Conservation (phyloP, 2,888 invertebrate genomes). For the Chymomyza amoena region DNA sequence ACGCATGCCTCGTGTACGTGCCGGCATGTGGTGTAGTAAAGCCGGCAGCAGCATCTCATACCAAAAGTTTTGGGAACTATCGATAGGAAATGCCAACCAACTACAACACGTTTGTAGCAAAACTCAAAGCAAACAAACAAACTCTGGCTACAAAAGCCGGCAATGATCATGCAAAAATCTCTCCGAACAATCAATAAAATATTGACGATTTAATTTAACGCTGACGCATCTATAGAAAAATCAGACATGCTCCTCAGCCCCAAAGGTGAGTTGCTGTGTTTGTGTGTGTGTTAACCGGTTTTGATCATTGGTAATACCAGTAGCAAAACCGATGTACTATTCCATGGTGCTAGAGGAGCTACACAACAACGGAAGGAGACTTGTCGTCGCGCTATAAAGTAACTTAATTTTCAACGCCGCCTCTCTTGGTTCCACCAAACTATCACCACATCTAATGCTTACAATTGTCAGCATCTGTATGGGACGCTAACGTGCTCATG, state of each 20-base stretch:
- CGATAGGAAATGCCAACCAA: slow-evolving; percentile 56
- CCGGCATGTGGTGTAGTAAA: slow-evolving; percentile 50
- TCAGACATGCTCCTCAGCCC: background rate
- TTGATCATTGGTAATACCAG: slow-evolving; percentile 55
- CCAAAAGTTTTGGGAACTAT: background rate
- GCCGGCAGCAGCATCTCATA: background rate
- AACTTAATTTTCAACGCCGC: slow-evolving; percentile 59
- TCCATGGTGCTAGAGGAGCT: background rate
- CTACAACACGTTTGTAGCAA: slow-evolving; percentile 15
- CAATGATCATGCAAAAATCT: slow-evolving; percentile 68
- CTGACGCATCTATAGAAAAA: slow-evolving; percentile 59
- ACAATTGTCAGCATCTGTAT: slow-evolving; percentile 9
- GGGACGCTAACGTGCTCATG: slow-evolving; percentile 57
- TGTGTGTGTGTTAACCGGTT: slow-evolving; percentile 29
- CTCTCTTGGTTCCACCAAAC: background rate
- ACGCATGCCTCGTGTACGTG: slow-evolving; percentile 44
- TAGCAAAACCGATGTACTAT: slow-evolving; percentile 40
- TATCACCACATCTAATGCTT: slow-evolving; percentile 26
- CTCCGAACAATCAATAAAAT: slow-evolving; percentile 64
- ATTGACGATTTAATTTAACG: slow-evolving; percentile 69
- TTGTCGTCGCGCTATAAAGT: slow-evolving; percentile 53
- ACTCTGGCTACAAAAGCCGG: slow-evolving; percentile 60
- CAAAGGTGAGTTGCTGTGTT: background rate
- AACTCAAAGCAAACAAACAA: slow-evolving; percentile 6
- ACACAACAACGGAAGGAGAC: slow-evolving; percentile 46